These are phyloP conservation scores for Lethrus apterus DNA, from an alignment of 1,140 invertebrate genomes.

Conservation along the genomic window DNA sequence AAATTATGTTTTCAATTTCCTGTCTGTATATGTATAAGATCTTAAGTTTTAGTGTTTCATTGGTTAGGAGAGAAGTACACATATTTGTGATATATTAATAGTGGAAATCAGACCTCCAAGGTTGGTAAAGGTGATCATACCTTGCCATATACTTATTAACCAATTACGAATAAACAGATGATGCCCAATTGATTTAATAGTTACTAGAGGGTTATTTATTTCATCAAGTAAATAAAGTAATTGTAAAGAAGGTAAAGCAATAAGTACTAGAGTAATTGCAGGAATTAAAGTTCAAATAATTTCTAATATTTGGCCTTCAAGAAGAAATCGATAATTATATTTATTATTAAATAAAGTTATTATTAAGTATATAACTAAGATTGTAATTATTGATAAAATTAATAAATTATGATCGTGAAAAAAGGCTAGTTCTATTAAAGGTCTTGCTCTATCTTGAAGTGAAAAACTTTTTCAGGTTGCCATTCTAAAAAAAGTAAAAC, in stretches of 20 bases:
- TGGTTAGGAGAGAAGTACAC: too few relatives aligned
- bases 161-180: too few relatives aligned
- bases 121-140: too few relatives aligned
- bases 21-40: too few relatives aligned
- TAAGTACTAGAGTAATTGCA: conserved; percentile 53
- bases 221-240: conserved; percentile 57
- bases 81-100: too few relatives aligned
- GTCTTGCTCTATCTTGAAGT: conserved; percentile 36
- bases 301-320: conserved; percentile 52
- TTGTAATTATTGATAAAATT: conserved; percentile 50
- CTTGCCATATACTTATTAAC: too few relatives aligned
- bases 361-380: conserved; percentile 54
- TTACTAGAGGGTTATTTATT: conserved; percentile 45
- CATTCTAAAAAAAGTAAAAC: conserved; percentile 46
- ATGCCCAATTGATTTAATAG: conserved; percentile 43
- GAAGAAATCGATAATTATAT: conserved; percentile 44
- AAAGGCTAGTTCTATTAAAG: conserved; percentile 53
- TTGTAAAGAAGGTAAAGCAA: conserved; percentile 52
- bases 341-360: conserved; percentile 44
- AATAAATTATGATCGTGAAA: conserved; percentile 52
- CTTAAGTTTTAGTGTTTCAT: too few relatives aligned
- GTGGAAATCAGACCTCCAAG: too few relatives aligned
- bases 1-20: too few relatives aligned
- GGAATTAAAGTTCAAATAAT: conserved; percentile 56
- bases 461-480: conserved; percentile 33